phyloP scores from a whole-genome alignment of 1,140 invertebrate species.

The Gonioctena quinquepunctata region DNA sequence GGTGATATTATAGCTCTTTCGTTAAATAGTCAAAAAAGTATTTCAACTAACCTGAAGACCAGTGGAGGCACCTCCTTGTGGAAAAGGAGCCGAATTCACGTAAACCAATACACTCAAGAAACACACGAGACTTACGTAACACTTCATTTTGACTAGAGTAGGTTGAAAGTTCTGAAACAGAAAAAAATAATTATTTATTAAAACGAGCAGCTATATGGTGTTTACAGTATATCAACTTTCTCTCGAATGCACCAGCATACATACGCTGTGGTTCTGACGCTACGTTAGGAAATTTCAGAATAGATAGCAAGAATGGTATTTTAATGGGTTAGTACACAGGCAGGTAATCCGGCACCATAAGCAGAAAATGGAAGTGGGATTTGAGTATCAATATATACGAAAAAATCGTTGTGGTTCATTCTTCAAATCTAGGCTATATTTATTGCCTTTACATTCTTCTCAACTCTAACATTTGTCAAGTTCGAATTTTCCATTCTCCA shows the following conservation, averaged over 20 bases:
- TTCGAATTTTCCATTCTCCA: too few species aligned
- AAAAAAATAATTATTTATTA: constrained; percentile 25
- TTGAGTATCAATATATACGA: too few species aligned
- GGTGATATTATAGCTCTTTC: too few species aligned
- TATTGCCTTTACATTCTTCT: too few species aligned
- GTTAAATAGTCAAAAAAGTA: neutral
- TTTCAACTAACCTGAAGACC: constrained; percentile 40
- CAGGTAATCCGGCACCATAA: neutral
- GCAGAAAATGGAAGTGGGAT: too few species aligned
- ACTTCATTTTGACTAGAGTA: constrained; percentile 56
- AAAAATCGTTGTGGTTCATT: too few species aligned
- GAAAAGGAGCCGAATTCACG: constrained; percentile 45
- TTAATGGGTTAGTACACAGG: neutral
- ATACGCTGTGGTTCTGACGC: neutral
- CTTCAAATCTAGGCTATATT: too few species aligned
- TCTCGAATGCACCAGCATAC: neutral
- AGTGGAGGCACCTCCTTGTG: constrained; percentile 25
- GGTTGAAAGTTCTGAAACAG: constrained; percentile 36
- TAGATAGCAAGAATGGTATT: neutral
- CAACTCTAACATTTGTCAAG: too few species aligned
- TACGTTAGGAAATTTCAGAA: neutral
- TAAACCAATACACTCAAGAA: constrained; percentile 50
- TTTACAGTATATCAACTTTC: neutral
- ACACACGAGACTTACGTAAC: constrained; percentile 52
- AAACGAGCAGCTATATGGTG: neutral